Base-by-base conservation (phyloP, 2,113 vertebrate genomes). In the Barnardius zonarius region DNA sequence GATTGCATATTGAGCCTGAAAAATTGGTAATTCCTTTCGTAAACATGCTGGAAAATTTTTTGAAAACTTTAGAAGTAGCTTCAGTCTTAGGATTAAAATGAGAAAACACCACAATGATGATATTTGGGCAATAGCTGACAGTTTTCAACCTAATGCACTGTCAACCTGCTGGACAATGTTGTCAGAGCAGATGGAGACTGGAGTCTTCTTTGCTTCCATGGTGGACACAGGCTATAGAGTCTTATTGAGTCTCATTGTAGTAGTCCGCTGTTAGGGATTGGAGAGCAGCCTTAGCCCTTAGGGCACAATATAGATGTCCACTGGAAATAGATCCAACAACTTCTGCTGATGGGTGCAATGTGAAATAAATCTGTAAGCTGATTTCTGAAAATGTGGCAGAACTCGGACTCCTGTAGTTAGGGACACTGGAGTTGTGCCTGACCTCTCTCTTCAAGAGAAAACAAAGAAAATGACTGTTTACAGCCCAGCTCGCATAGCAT, bases 281-380 rank as follows among this genome's bases (percentile, higher is more conserved):
- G 8, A 46, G 75, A 17, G 52, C 13, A 33, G 37, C 30, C 17
- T 33, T 33, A 37, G 17, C 12, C 17, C 4, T 31, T 33, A 48
- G 48, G 10, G 22, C 6, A 1, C 17, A 13, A 10, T 0, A 0
- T 17, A 17, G 17, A 6, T 43, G 9, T 33, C 12, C 2, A 1
- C 35, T 28, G 49, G 57, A 24, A 49, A 16, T 33, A 43, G 37
- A 57, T 66, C 8, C 4, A 18, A 22, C 15, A 9, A 6, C 19
- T 48, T 49, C 25, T 75, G 17, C 7, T 19, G 23, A 13, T 39
- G 59, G 18, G 23, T 11, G 17, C 11, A 9, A 10, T 0, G 17
- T 7, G 33, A 12, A 41, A 39, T 24, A 27, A 28, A 43, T 4
- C 14, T 5, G 7, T 9, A 30, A 43, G 30, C 7, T 0, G 1